Evolutionary conservation across 64 coral and sea anemone species (phyloP), one percentile per base, ranked within the genome.

Genomic region (Pachyseris speciosa): DNA sequence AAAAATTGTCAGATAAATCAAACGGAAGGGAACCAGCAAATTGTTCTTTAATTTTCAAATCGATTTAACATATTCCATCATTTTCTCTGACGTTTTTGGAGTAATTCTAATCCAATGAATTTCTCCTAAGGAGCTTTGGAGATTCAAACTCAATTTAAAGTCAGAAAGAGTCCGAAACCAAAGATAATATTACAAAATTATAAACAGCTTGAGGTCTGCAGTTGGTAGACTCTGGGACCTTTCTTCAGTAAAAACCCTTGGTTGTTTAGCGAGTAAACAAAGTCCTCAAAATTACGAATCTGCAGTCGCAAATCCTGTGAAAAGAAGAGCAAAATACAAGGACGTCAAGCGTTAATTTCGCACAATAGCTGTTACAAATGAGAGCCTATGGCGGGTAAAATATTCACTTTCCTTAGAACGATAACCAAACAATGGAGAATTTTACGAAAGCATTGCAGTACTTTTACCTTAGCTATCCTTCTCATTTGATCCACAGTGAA

Each of bases 181-280:
- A 13, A 34, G 42, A 51, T 30, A 78, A 78, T 52, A 37, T 10
- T 44, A 2, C 17, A 13, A 15, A 42, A 61, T 83, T 75, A 98
- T 10, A 99, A 38, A 27, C 85, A 89, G 36, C 86, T 99, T 34
- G 97, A 91, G 29, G 92, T 99, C 74, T 99, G 97, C 0, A 99
- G 81, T 36, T 99, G 97, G 65, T 99, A 99, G 37, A 95, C 90
- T 52, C 90, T 76, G 2, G 93, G 60, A 60, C 97, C 93, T 58
- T 99, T 99, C 66, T 99, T 99, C 12, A 99, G 65, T 42, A 99
- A 53, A 51, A 95, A 99, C 0, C 94, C 94, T 79, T 99, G 97
- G 47, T 99, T 99, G 68, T 99, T 99, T 41, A 99, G 87, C 3
- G 97, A 93, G 86, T 83, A 99, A 41, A 99, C 66, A 73, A 99